Percentiles rank a stretch among this genome's conserved stretches.
Evolutionary conservation across 1,140 invertebrate genomes (phyloP).

Genomic region (Artemia franciscana): DNA sequence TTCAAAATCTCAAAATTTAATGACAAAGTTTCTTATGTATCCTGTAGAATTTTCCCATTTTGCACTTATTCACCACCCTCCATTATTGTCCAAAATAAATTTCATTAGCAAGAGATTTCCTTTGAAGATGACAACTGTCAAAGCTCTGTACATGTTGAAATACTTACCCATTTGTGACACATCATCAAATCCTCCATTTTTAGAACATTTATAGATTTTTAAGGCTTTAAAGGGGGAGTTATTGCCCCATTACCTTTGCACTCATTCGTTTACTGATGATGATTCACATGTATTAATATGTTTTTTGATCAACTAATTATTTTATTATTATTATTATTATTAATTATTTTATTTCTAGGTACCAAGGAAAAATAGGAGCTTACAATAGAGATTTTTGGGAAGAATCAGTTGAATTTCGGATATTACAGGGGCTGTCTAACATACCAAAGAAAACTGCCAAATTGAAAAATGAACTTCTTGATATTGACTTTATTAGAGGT

Average conservation of each 20-base stretch:
- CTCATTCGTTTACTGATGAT: background rate
- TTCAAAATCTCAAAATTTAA: too few species aligned
- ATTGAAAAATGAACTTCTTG: constrained; percentile 73
- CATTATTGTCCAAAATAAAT: too few species aligned
- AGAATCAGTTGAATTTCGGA: constrained; percentile 66
- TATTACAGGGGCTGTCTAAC: constrained; percentile 57
- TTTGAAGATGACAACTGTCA: too few species aligned
- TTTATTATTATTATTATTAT: background rate
- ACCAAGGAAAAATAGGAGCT: constrained; percentile 79
- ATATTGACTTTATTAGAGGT: constrained; percentile 80
- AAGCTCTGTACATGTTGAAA: too few species aligned
- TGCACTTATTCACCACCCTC: too few species aligned
- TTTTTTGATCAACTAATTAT: background rate
- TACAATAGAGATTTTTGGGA: constrained; percentile 95
- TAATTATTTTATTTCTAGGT: constrained; percentile 28
- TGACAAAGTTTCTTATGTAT: too few species aligned
- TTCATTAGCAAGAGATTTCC: too few species aligned
- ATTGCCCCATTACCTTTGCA: background rate
- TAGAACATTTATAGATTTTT: too few species aligned
- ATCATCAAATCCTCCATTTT: too few species aligned
- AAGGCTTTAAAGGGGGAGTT: too few species aligned
- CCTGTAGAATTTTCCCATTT: too few species aligned
- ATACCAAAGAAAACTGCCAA: constrained; percentile 66
- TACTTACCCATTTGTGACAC: too few species aligned
- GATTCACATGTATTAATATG: background rate